These are phyloP conservation scores for Pachydiplax longipennis DNA, from an alignment of 2,888 invertebrate species.

Conservation along the genomic window DNA sequence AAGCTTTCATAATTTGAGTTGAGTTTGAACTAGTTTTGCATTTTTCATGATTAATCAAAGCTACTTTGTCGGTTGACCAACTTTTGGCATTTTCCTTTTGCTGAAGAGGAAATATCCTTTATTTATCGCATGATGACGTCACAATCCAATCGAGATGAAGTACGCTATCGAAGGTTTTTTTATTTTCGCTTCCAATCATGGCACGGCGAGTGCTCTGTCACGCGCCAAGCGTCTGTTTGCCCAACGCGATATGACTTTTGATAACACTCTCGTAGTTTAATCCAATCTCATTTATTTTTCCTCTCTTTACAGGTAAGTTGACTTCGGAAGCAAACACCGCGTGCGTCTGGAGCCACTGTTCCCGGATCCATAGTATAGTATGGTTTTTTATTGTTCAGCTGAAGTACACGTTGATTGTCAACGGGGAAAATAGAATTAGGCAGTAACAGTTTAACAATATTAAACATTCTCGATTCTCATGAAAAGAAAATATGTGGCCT, in stretches of 20 bases:
- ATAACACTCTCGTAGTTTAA: background rate
- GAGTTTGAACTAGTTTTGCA: too few relatives aligned
- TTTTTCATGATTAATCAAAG: too few relatives aligned
- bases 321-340: background rate
- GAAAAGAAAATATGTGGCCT: too few relatives aligned
- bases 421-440: too few relatives aligned
- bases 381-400: too few relatives aligned
- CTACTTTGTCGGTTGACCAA: too few relatives aligned
- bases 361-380: too few relatives aligned
- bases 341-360: too few relatives aligned
- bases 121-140: background rate
- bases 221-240: background rate
- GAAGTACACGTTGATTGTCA: too few relatives aligned
- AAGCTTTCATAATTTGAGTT: too few relatives aligned
- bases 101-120: background rate
- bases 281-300: background rate
- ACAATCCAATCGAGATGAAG: background rate
- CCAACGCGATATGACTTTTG: background rate
- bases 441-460: too few relatives aligned
- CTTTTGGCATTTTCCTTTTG: background rate
- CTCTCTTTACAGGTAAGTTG: constrained; percentile 18
- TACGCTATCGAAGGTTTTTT: background rate
- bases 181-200: background rate
- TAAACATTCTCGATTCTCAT: too few relatives aligned
- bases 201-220: background rate